phyloP scores from a whole-genome alignment of 2,888 invertebrate species.

The Cynaeus angustus region DNA sequence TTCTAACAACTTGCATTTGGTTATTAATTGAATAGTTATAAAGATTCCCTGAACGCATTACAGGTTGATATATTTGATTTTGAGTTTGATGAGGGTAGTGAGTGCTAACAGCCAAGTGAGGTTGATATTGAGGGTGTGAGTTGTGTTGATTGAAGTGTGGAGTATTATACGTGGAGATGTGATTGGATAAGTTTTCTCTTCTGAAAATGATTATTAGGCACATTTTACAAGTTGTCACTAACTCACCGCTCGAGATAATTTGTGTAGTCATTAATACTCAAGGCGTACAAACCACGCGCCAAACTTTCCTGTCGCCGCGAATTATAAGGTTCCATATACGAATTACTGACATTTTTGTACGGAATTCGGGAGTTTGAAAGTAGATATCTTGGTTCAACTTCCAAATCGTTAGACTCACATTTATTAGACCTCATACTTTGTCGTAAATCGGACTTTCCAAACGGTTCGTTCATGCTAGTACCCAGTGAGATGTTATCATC shows the following conservation, averaged over 20 bases:
- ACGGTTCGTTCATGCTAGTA: constrained; percentile 62
- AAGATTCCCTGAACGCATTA: constrained; percentile 22
- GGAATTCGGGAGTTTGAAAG: constrained; percentile 59
- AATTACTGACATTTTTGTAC: constrained; percentile 63
- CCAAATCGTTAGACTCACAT: constrained; percentile 57
- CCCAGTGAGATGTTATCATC: constrained; percentile 67
- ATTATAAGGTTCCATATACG: constrained; percentile 57
- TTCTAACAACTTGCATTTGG: constrained; percentile 42
- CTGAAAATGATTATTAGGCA: constrained; percentile 16
- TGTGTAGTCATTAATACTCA: constrained; percentile 67
- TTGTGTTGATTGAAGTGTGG: constrained; percentile 46
- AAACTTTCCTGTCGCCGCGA: constrained; percentile 65
- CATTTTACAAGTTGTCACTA: background rate
- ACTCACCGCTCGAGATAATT: constrained; percentile 66
- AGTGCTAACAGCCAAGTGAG: constrained; percentile 23
- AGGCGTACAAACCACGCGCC: constrained; percentile 64
- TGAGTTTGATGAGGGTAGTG: constrained; percentile 41
- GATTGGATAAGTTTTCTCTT: constrained; percentile 48
- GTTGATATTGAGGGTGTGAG: constrained; percentile 44
- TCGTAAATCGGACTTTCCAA: constrained; percentile 64
- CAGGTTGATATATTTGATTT: constrained; percentile 31
- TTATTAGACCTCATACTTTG: constrained; percentile 65
- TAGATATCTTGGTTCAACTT: constrained; percentile 59
- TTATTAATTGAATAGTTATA: constrained; percentile 48
- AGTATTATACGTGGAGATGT: constrained; percentile 38